Conservation (phyloP, 2,888 invertebrate genomes). For the Heliconius ismenius region DNA sequence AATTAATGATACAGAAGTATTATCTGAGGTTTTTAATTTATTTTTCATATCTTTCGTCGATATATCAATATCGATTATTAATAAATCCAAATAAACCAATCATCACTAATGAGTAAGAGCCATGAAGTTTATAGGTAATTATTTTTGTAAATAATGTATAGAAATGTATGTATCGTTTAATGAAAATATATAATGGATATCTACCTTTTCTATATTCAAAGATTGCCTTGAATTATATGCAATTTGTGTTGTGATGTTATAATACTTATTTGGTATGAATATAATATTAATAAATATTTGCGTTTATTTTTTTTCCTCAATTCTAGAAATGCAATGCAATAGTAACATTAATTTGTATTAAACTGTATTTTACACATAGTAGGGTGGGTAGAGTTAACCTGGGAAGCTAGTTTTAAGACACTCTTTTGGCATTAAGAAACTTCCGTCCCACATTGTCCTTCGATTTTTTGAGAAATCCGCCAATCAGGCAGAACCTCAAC, state of each 20-base stretch:
- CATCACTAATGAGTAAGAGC: slow-evolving; percentile 9
- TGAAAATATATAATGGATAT: slow-evolving; percentile 49
- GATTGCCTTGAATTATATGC: slow-evolving; percentile 66
- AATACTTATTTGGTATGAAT: slow-evolving; percentile 54
- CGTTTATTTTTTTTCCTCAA: not conserved
- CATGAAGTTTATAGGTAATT: slow-evolving; percentile 26
- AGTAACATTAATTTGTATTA: too few species aligned
- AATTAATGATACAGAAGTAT: not conserved
- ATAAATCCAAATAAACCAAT: slow-evolving; percentile 5
- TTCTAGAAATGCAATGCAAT: not conserved
- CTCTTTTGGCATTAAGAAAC: not conserved
- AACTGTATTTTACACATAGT: not conserved
- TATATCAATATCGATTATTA: slow-evolving; percentile 10
- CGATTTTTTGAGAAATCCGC: not conserved
- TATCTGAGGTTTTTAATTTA: slow-evolving; percentile 16
- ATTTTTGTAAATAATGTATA: slow-evolving; percentile 48
- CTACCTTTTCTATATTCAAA: slow-evolving; percentile 52
- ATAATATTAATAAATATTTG: slow-evolving; percentile 39
- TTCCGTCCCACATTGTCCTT: not conserved
- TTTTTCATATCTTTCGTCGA: not conserved
- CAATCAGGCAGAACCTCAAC: not conserved
- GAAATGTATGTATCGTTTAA: slow-evolving; percentile 39
- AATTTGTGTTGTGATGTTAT: slow-evolving; percentile 63
- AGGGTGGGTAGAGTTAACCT: not conserved
- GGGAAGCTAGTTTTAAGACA: not conserved